Evolutionary conservation across 1,140 invertebrate genomes (phyloP).

Genomic region (Venustaconcha ellipsiformis): DNA sequence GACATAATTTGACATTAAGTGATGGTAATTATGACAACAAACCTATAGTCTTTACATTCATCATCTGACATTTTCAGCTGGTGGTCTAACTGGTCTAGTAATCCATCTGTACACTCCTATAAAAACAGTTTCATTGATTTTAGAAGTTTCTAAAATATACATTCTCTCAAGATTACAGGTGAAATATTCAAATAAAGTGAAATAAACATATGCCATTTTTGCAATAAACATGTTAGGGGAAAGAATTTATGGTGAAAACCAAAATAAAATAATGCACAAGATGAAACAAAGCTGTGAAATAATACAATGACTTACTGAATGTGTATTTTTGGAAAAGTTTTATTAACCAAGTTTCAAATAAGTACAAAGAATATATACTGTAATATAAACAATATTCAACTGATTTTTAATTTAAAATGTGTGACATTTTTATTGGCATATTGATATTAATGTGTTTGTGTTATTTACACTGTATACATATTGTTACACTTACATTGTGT

Average conservation of each 20-base stretch:
- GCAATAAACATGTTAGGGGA: neutral
- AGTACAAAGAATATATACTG: too few relatives aligned
- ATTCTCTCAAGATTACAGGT: neutral
- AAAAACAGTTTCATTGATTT: slow-evolving; percentile 6
- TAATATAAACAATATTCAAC: too few relatives aligned
- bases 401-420: too few relatives aligned
- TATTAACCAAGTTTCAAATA: too few relatives aligned
- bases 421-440: too few relatives aligned
- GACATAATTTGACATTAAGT: too few relatives aligned
- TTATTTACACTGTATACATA: too few relatives aligned
- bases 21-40: neutral
- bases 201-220: neutral
- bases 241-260: neutral
- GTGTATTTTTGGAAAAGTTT: too few relatives aligned
- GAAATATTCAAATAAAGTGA: neutral
- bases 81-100: slow-evolving; percentile 91
- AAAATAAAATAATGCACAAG: neutral
- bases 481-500: too few relatives aligned
- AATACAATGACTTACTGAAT: too few relatives aligned
- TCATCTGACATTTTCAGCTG: slow-evolving; percentile 88
- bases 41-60: slow-evolving; percentile 88
- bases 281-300: neutral
- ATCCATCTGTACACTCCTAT: slow-evolving; percentile 91
- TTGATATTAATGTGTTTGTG: too few relatives aligned
- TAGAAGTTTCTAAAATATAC: neutral